Percentiles rank a stretch among this genome's conserved stretches.
phyloP scores from a whole-genome alignment of 2,113 vertebrate species.

The Tupaia tana region DNA sequence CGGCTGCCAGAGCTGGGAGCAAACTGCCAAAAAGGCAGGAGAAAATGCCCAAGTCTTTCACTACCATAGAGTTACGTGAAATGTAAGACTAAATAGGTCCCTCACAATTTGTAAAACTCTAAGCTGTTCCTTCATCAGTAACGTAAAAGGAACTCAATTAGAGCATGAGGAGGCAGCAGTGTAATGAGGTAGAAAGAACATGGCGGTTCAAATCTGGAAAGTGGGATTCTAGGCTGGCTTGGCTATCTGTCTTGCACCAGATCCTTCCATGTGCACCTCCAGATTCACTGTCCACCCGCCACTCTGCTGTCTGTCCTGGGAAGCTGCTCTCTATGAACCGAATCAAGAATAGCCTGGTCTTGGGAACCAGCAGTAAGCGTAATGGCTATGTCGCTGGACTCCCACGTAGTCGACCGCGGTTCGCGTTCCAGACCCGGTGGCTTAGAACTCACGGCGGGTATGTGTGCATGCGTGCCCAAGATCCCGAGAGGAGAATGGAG shows the following conservation, averaged over 20 bases:
- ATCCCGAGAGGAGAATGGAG: too few relatives aligned
- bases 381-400: too few relatives aligned
- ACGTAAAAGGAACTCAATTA: background rate
- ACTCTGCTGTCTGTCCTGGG: background rate
- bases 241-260: background rate
- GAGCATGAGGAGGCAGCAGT: background rate
- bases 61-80: background rate
- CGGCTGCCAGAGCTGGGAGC: background rate
- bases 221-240: background rate
- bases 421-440: too few relatives aligned
- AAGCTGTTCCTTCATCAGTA: background rate
- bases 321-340: background rate
- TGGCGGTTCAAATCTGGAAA: background rate
- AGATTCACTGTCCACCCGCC: background rate
- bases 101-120: background rate
- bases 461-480: too few relatives aligned
- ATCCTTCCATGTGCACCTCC: background rate
- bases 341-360: background rate
- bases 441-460: too few relatives aligned
- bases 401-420: too few relatives aligned
- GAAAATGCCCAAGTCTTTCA: background rate
- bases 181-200: background rate
- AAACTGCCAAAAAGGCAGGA: conserved; percentile 15
- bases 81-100: background rate
- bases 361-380: too few relatives aligned